phyloP scores from a whole-genome alignment of 2,113 vertebrate genomes.

The Notechis scutatus region DNA sequence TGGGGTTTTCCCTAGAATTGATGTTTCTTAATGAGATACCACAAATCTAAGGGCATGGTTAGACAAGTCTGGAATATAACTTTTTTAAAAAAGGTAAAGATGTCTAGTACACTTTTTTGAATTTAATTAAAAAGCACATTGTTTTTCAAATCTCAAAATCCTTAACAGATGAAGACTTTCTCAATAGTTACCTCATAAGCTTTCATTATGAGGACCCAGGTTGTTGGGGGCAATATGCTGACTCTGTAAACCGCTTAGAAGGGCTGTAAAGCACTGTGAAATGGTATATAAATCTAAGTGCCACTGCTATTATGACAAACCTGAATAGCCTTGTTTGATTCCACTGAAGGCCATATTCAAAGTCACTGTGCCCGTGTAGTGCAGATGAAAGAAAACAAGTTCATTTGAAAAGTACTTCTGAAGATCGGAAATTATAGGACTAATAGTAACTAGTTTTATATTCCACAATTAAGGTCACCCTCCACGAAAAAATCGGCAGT shows the following conservation, averaged over 20 bases:
- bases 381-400: not conserved
- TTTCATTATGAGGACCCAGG: not conserved
- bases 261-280: too few relatives aligned
- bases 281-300: too few relatives aligned
- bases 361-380: not conserved
- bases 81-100: not conserved
- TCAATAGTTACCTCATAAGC: not conserved
- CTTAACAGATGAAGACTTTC: not conserved
- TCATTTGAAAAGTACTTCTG: not conserved
- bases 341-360: not conserved
- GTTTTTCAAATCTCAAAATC: not conserved
- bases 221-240: too few relatives aligned
- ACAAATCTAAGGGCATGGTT: too few relatives aligned
- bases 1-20: too few relatives aligned
- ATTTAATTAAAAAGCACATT: not conserved
- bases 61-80: not conserved
- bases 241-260: too few relatives aligned
- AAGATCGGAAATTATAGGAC: not conserved
- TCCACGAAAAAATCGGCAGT: not conserved
- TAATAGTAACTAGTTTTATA: not conserved
- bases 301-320: not conserved
- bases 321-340: not conserved
- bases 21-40: too few relatives aligned
- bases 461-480: not conserved
- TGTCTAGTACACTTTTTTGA: not conserved